A percentile compares a stretch with the other conserved stretches of the same genome.
phyloP scores from a whole-genome alignment of 2,797 vertebrate species.

The Malurus leucopterus region DNA sequence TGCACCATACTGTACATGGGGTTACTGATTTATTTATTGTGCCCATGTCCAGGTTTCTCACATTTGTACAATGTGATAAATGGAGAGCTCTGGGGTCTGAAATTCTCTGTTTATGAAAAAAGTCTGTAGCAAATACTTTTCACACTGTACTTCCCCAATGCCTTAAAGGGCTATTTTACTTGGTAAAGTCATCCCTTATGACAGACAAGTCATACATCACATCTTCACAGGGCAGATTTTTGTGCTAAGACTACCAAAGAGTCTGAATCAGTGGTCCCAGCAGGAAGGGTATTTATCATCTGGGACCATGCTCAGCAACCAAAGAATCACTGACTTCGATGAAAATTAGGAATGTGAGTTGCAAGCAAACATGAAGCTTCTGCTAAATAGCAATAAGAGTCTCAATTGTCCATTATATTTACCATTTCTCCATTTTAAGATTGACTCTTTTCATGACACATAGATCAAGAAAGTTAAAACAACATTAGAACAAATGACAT shows the following conservation, averaged over 20 bases:
- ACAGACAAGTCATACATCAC: neutral
- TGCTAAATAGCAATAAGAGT: neutral
- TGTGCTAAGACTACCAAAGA: neutral
- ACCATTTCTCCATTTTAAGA: neutral
- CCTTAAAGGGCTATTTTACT: neutral
- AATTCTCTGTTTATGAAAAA: neutral
- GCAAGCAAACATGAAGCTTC: neutral
- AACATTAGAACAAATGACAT: neutral
- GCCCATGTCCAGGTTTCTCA: neutral
- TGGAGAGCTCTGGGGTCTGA: neutral
- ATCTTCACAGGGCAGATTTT: neutral
- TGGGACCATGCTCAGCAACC: neutral
- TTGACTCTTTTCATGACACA: neutral
- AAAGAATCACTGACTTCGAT: neutral
- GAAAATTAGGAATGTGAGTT: neutral
- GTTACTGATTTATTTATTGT: neutral
- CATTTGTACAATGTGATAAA: neutral
- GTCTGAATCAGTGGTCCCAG: neutral
- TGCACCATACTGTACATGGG: neutral
- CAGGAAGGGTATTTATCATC: neutral
- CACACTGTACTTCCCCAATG: neutral
- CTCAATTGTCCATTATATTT: neutral
- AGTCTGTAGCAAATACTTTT: neutral
- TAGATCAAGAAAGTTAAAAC: neutral
- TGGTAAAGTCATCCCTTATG: neutral